Conservation (phyloP, 2,797 vertebrate genomes). For the Pseudochirops corinnae region DNA sequence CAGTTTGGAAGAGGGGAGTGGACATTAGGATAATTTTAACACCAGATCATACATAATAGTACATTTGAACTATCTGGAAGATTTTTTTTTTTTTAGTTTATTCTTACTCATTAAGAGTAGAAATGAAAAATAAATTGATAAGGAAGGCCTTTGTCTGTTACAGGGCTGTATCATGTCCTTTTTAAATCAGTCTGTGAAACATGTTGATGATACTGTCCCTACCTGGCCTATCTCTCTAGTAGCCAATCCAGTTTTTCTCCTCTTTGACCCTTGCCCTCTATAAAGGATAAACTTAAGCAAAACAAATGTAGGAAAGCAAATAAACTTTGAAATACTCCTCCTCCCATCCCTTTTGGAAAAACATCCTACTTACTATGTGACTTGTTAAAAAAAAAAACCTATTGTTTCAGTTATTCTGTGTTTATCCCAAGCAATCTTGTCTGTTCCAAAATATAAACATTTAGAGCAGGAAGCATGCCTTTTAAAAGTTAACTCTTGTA, state of each 20-base stretch:
- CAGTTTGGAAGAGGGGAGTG: not conserved
- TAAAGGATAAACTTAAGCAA: not conserved
- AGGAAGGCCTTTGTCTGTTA: not conserved
- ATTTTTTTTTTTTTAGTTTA: not conserved
- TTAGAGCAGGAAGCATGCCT: conserved; percentile 30
- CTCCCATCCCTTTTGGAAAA: not conserved
- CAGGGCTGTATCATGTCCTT: not conserved
- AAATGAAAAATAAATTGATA: not conserved
- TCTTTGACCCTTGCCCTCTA: not conserved
- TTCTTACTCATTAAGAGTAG: not conserved
- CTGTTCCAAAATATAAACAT: conserved; percentile 35
- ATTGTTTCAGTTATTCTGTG: not conserved
- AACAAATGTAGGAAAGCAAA: not conserved
- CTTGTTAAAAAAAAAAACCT: not conserved
- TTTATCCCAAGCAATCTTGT: conserved; percentile 14
- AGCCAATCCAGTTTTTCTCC: not conserved
- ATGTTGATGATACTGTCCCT: not conserved
- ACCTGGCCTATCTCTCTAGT: not conserved
- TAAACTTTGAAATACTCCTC: not conserved
- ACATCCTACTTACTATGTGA: not conserved
- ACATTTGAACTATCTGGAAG: not conserved
- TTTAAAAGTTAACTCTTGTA: not conserved
- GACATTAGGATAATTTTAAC: not conserved
- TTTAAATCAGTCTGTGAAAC: not conserved
- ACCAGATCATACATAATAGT: not conserved